These are phyloP conservation scores for Rhinoraja longicauda DNA, from an alignment of 2,797 vertebrate genomes.

Conservation along the genomic window DNA sequence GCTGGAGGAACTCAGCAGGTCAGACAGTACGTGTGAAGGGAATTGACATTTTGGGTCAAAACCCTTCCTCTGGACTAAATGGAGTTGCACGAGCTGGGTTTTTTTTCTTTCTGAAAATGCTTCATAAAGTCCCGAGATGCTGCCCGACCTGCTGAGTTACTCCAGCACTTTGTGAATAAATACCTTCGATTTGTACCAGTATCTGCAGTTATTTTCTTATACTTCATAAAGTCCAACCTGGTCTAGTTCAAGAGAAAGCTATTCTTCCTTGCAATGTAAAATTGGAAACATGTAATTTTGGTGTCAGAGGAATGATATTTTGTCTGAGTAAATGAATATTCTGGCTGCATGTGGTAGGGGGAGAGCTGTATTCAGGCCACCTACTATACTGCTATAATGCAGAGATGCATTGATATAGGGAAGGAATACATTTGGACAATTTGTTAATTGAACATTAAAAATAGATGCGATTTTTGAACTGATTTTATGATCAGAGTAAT, in stretches of 20 bases:
- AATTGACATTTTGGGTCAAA: no score
- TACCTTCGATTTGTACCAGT: no score
- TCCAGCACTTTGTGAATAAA: no score
- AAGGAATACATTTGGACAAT: background rate
- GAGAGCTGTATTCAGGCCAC: background rate
- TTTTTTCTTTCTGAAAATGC: no score
- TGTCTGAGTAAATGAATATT: background rate
- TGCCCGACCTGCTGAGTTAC: no score
- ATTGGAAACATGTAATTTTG: constrained; percentile 4
- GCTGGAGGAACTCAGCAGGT: no score
- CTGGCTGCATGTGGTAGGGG: background rate
- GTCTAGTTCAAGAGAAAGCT: background rate
- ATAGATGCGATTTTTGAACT: background rate
- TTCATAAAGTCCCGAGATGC: background rate
- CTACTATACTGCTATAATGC: background rate
- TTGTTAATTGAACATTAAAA: background rate
- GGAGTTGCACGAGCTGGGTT: no score
- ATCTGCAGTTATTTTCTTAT: no score
- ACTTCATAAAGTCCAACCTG: background rate
- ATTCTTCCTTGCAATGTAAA: background rate
- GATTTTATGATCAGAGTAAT: background rate
- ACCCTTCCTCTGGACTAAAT: no score
- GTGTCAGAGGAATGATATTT: background rate
- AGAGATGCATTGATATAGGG: background rate
- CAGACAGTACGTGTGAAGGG: no score